These are phyloP conservation scores for Euspilapteryx auroguttella DNA, from an alignment of 2,888 invertebrate species.

Conservation along the genomic window DNA sequence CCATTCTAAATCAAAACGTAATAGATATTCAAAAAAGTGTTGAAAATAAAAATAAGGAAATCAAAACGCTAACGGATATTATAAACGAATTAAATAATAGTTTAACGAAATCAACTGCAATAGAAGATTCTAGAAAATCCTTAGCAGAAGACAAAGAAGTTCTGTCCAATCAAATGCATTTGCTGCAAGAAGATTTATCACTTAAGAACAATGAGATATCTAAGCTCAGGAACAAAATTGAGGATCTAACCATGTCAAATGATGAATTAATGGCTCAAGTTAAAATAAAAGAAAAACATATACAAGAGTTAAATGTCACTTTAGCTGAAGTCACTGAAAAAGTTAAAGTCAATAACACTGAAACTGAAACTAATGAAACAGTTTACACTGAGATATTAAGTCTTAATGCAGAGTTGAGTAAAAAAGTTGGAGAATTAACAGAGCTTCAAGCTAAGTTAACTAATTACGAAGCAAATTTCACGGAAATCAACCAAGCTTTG, in stretches of 20 bases:
- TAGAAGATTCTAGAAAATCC: no score
- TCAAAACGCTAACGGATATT: conserved; percentile 15
- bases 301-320: conserved; percentile 33
- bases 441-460: conserved; percentile 18
- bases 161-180: no score
- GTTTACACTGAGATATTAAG: no score
- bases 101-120: no score
- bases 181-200: conserved; percentile 22
- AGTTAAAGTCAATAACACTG: conserved; percentile 15
- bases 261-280: conserved; percentile 16
- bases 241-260: conserved; percentile 17
- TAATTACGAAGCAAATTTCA: conserved; percentile 19
- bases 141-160: no score
- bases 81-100: conserved; percentile 15
- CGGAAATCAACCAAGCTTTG: conserved; percentile 23
- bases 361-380: conserved; percentile 15
- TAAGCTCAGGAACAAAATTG: conserved; percentile 14
- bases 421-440: conserved; percentile 21
- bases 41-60: conserved; percentile 23
- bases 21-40: conserved; percentile 20
- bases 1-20: conserved; percentile 17
- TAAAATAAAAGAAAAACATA: conserved; percentile 31
- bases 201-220: conserved; percentile 23
- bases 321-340: conserved; percentile 28
- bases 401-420: no score